A percentile compares a stretch with the other conserved stretches of the same genome.
Evolutionary conservation across 2,888 invertebrate genomes (phyloP).

Genomic region (Amblyteles armatorius): DNA sequence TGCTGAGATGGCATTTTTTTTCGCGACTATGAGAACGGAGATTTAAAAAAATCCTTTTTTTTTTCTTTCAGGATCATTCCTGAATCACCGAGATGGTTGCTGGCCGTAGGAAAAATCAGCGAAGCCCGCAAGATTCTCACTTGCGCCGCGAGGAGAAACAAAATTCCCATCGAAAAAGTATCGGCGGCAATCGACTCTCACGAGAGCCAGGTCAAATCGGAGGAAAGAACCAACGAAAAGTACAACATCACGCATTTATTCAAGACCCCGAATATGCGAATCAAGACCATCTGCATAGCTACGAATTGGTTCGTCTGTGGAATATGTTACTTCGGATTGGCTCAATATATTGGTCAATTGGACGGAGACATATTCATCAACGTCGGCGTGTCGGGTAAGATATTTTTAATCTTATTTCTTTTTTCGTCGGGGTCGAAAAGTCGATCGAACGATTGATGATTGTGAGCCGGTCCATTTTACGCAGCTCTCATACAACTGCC

Average conservation of each 20-base stretch:
- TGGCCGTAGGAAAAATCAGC: conserved; percentile 82
- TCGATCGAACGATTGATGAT: background rate
- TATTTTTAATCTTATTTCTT: background rate
- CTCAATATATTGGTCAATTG: conserved; percentile 85
- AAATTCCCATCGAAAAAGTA: conserved; percentile 80
- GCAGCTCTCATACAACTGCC: conserved; percentile 81
- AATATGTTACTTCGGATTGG: conserved; percentile 87
- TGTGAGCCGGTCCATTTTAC: conserved; percentile 55
- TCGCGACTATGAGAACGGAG: background rate
- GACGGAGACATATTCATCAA: conserved; percentile 86
- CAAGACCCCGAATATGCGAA: conserved; percentile 82
- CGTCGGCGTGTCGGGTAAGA: conserved; percentile 86
- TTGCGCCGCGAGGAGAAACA: conserved; percentile 83
- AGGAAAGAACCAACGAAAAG: conserved; percentile 82
- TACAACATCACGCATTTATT: conserved; percentile 83
- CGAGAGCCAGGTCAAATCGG: conserved; percentile 73
- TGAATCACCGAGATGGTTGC: conserved; percentile 85
- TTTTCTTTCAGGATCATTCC: conserved; percentile 83
- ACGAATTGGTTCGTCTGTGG: conserved; percentile 86
- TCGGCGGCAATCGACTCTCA: conserved; percentile 77
- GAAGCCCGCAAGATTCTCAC: conserved; percentile 83
- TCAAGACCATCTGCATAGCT: conserved; percentile 83
- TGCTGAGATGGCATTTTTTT: background rate
- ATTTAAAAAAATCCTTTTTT: background rate
- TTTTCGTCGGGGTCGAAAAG: background rate